These are phyloP conservation scores for Theretra japonica DNA, from an alignment of 2,888 invertebrate genomes.

Conservation along the genomic window DNA sequence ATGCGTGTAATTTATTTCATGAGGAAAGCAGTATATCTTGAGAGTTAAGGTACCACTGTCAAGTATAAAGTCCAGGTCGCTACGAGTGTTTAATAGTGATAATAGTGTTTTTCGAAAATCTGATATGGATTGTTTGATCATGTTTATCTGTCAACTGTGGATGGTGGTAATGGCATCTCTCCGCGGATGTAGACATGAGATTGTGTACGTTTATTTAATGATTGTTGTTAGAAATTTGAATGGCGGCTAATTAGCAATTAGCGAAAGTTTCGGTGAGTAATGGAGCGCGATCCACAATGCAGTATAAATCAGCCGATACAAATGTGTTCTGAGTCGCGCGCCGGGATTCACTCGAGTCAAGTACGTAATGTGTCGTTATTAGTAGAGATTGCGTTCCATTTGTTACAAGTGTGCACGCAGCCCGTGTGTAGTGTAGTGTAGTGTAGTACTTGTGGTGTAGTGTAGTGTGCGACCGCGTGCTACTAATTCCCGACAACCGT, in stretches of 20 bases:
- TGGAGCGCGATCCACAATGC: not conserved
- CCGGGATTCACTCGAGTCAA: not conserved
- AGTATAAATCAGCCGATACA: not conserved
- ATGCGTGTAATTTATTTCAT: too few species aligned
- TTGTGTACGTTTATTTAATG: too few species aligned
- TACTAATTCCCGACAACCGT: slow-evolving; percentile 8
- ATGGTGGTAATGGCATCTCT: not conserved
- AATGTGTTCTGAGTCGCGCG: not conserved
- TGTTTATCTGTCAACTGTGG: too few species aligned
- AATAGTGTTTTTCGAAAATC: too few species aligned
- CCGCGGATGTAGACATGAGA: not conserved
- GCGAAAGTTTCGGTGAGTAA: not conserved
- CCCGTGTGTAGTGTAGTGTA: not conserved
- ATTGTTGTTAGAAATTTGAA: too few species aligned
- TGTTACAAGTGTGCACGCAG: not conserved
- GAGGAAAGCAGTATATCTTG: too few species aligned
- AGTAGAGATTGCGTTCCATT: slow-evolving; percentile 21
- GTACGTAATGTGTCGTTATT: slow-evolving; percentile 13
- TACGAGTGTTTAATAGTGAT: too few species aligned
- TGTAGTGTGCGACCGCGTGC: slow-evolving; percentile 3
- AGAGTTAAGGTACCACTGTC: too few species aligned
- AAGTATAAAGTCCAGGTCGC: too few species aligned
- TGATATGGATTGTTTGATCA: too few species aligned
- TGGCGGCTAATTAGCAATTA: not conserved
- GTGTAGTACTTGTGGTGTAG: not conserved